These are phyloP conservation scores for Trachythela sp. DNA, from an alignment of 64 coral and sea anemone genomes.

Conservation along the genomic window DNA sequence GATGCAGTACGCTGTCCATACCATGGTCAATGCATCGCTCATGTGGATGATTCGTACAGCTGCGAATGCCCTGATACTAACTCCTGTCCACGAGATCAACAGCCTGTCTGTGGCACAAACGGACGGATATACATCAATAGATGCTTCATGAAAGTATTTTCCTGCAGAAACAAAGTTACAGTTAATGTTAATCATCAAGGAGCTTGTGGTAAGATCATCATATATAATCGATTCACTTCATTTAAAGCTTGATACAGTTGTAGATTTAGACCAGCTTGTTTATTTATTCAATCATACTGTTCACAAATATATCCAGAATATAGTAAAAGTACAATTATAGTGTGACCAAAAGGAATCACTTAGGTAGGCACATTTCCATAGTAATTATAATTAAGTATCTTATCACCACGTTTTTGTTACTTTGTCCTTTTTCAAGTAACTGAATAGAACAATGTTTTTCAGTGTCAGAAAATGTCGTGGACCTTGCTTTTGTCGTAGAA, in stretches of 20 bases:
- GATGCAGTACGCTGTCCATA: background rate
- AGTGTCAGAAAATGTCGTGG: background rate
- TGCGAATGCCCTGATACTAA: background rate
- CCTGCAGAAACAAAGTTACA: background rate
- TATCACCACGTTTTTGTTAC: too few species aligned
- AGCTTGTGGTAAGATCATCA: background rate
- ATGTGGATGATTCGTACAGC: background rate
- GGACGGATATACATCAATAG: background rate
- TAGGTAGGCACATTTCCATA: too few species aligned
- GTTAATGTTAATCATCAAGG: background rate
- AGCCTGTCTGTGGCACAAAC: background rate
- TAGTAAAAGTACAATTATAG: too few species aligned
- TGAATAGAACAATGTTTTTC: background rate
- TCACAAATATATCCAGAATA: too few species aligned
- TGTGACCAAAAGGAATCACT: too few species aligned
- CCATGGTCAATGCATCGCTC: background rate
- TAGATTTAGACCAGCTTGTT: too few species aligned
- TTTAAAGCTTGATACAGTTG: too few species aligned
- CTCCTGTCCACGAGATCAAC: background rate
- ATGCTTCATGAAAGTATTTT: constrained; percentile 1
- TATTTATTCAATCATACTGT: too few species aligned
- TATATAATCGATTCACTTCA: background rate
- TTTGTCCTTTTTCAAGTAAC: too few species aligned
- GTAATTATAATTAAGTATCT: too few species aligned
- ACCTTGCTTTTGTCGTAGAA: background rate